Base-by-base conservation (phyloP, 2,888 invertebrate genomes). In the Hypselothyrea guttata region DNA sequence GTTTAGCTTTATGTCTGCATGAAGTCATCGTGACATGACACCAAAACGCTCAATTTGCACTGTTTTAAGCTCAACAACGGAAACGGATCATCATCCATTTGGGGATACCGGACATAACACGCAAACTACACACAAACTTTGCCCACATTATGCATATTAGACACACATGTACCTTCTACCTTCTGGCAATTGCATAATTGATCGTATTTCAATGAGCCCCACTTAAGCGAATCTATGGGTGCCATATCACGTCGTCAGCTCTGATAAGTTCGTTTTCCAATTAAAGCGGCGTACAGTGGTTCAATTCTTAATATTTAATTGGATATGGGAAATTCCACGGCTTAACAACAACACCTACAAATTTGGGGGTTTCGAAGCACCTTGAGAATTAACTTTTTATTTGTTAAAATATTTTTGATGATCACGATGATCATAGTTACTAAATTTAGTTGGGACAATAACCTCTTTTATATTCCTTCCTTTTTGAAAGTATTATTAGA, bases 171-270 rank as follows among this genome's bases (percentile, higher is more conserved):
- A 27, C 2, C 22, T 8, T 31, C 16, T 41, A 12, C 12, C 34
- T 40, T 38, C 44, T 54, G 38, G 7, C 56, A 56, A 81, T 76
- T 78, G 71, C 61, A 65, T 75, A 75, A 76, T 77, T 81, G 82
- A 57, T 54, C 51, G 51, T 51, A 60, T 65, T 68, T 56, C 38
- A 57, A 49, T 78, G 77, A 61, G 54, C 58, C 58, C 67, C 34
- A 31, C 48, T 12, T 12, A 22, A 22, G 28, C 9, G 37, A 52
- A 41, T 40, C 16, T 30, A 30, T 52, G 11, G 4, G 9, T 37
- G 27, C 38, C 34, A 57, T 55, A 46, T 57, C 37, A 53, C 31
- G 31, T 2, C 35, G 27, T 8, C 40, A 37, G 33, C 18, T 55
- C 40, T 56, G 69, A 69, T 69, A 71, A 69, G 55, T 66, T 65